Evolutionary conservation across 2,888 invertebrate species (phyloP), one percentile per base, ranked within the genome.

Genomic region (Nemotelus nigrinus): DNA sequence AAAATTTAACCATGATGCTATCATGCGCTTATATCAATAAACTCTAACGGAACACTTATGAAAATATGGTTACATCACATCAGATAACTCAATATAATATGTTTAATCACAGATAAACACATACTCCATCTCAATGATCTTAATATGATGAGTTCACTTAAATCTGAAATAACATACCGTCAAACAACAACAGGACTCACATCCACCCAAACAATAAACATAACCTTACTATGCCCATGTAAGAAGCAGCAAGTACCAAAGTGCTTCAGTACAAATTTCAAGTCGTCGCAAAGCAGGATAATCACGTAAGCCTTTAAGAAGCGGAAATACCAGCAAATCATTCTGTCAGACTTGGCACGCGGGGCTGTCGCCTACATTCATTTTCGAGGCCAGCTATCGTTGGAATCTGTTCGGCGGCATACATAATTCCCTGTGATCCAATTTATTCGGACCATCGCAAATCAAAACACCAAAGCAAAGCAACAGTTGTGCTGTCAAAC

Each of bases 271-370:
- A 7, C 58, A 60, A 60, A 70, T 10, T 57, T 43, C 60, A 77
- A 77, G 64, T 72, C 72, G 64, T 39, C 25, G 53, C 74, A 77
- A 77, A 77, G 77, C 63, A 77, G 77, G 77, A 77, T 77, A 77
- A 77, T 77, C 77, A 67, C 74, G 72, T 77, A 77, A 77, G 77
- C 77, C 74, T 53, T 76, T 71, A 74, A 77, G 77, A 77, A 77
- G 72, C 65, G 65, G 67, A 72, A 77, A 72, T 65, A 55, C 71
- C 72, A 72, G 39, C 65, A 77, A 74, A 77, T 72, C 50, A 77
- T 57, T 48, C 44, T 57, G 57, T 55, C 57, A n/a, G 8, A 3
- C 8, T 41, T 8, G 47, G 44, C 10, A 25, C 25, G 25, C 25
- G 25, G 25, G 25, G 5, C 6, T 8, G 50, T 8, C 8, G 50